Evolutionary conservation across 1,140 invertebrate genomes (phyloP), one percentile per base, ranked within the genome.

Genomic region (Brachionus rotundiformis): DNA sequence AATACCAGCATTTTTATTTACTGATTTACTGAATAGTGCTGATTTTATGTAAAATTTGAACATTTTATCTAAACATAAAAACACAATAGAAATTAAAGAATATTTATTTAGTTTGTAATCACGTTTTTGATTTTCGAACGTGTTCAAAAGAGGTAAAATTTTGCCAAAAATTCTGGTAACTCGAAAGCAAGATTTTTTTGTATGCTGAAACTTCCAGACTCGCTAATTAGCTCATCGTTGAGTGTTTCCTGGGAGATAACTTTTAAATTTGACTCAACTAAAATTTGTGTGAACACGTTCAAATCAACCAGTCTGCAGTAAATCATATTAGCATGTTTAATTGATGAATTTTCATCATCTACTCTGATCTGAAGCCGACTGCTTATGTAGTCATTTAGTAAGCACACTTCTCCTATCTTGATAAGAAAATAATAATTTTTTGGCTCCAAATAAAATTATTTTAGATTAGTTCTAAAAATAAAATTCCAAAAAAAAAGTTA

Each of bases 351-450:
- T 29, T 63, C 76, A 33, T 73, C 39, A 44, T 73, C 68, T 31
- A 79, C 16, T 79, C 76, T 29, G 23, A 79, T 79, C 41, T 79
- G 76, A 13, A 79, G 33, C 13, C 76, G 44, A 23, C 59, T 79
- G 27, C 76, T 79, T 31, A 79, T 79, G 47, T 79, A 79, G 36
- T 79, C 47, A 59, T 79, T 79, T 59, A 79, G n/a, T n/a, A 79
- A 63, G 54, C 47, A 79, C 29, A 79, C 76, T 79, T 79, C 59
- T 10, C 76, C 76, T 19, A 79, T 63, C 76, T 79, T 44, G 3
- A 73, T 23, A 73, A 73, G 13, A 73, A 73, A 47, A 29, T 33
- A n/a, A n/a, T 13, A 33, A 33, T 16, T 33, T 19, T 68, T 23
- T 68, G 16, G 63, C 29, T 16, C 16, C 3, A 61, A 29, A 63